phyloP scores from a whole-genome alignment of 2,797 vertebrate genomes.

The Gallinago nigripennis region DNA sequence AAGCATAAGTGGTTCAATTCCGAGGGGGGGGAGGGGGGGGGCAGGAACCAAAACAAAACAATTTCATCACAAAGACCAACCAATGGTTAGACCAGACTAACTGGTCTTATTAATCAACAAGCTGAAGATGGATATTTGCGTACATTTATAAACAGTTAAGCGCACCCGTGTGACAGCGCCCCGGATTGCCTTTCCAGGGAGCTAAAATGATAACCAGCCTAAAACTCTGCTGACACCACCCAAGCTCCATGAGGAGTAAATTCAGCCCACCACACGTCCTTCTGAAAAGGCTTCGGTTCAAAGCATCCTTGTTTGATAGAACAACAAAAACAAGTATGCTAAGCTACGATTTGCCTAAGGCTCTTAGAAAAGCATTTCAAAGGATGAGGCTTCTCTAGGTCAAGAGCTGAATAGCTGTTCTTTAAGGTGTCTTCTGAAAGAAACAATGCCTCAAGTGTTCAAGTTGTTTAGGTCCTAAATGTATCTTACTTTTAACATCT shows the following conservation, averaged over 20 bases:
- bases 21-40: accelerated
- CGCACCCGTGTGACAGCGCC: background rate
- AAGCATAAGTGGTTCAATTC: background rate
- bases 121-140: background rate
- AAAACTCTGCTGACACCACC: background rate
- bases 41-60: background rate
- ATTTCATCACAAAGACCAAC: background rate
- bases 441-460: slow-evolving; percentile 42
- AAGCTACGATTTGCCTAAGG: slow-evolving; percentile 39
- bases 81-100: background rate
- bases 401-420: slow-evolving; percentile 25
- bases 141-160: background rate
- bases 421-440: slow-evolving; percentile 39
- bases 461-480: slow-evolving; percentile 9
- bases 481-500: slow-evolving; percentile 41
- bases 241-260: background rate
- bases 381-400: slow-evolving; percentile 35
- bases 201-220: background rate
- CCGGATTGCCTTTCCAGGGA: background rate
- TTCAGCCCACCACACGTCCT: background rate
- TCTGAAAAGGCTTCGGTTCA: background rate
- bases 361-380: slow-evolving; percentile 26
- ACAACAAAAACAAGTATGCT: background rate
- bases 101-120: background rate
- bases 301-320: background rate